A percentile compares a stretch with the other conserved stretches of the same genome.
These are phyloP conservation scores for Clupea harengus DNA, from an alignment of 2,113 vertebrate species.

Conservation along the genomic window DNA sequence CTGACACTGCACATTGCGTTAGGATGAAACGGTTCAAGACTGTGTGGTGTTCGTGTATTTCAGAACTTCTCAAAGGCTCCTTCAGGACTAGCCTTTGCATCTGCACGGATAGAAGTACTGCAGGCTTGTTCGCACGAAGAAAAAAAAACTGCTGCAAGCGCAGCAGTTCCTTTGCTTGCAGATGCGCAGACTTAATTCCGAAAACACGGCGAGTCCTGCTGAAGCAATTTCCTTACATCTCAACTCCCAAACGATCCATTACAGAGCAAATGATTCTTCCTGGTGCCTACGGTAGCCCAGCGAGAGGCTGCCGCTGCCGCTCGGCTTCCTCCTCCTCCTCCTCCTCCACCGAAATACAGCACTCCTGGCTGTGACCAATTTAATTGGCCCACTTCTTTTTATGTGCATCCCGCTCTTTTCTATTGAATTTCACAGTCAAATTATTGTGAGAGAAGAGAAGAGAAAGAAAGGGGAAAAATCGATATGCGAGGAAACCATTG, in stretches of 20 bases:
- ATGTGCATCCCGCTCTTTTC: slow-evolving; percentile 12
- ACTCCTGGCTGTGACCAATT: slow-evolving; percentile 22
- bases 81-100: neutral
- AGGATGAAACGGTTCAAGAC: neutral
- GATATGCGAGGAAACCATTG: neutral
- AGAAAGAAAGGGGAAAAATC: neutral
- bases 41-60: neutral
- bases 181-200: neutral
- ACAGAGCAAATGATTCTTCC: slow-evolving; percentile 42
- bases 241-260: slow-evolving; percentile 37
- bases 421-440: slow-evolving; percentile 22
- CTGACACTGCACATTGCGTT: neutral
- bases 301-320: slow-evolving; percentile 14
- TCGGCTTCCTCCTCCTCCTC: neutral
- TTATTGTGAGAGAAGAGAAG: neutral
- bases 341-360: neutral
- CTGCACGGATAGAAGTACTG: neutral
- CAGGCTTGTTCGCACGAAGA: neutral
- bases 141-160: neutral
- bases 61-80: neutral
- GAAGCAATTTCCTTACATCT: slow-evolving; percentile 41
- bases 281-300: slow-evolving; percentile 28
- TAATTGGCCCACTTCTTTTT: slow-evolving; percentile 30
- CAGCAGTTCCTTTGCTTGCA: neutral
- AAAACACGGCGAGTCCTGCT: slow-evolving; percentile 10